Conservation (phyloP, 2,797 vertebrate genomes). For the Sebastes steindachneri region DNA sequence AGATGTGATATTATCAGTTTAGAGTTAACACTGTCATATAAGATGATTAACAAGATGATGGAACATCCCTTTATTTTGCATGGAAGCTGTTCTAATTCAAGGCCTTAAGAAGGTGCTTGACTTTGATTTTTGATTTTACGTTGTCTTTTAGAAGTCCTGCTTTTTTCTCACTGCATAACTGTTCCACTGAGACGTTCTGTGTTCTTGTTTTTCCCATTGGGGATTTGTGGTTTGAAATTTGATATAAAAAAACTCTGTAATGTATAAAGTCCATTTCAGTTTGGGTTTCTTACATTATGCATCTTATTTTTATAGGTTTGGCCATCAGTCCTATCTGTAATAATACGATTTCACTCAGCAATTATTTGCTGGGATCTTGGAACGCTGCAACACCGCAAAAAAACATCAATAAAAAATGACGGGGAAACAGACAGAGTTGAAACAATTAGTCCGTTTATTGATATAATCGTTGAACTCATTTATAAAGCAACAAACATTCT, state of each 20-base stretch:
- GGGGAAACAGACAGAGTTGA: background rate
- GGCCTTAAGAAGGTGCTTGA: background rate
- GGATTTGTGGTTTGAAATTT: background rate
- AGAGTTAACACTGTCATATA: background rate
- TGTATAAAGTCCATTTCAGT: background rate
- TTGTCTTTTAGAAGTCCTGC: background rate
- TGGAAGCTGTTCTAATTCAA: background rate
- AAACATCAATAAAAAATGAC: background rate
- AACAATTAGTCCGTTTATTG: background rate
- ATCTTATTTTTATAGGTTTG: background rate
- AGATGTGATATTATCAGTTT: background rate
- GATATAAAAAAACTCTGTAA: background rate
- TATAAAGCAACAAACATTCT: background rate
- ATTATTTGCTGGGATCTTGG: background rate
- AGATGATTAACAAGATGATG: background rate
- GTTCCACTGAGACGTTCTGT: background rate
- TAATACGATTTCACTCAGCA: too few species aligned
- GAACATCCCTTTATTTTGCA: background rate
- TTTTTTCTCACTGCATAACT: background rate
- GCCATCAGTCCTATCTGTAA: background rate
- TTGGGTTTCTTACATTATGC: background rate
- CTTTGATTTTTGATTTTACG: background rate
- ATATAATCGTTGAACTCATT: background rate
- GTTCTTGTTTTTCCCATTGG: background rate
- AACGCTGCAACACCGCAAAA: background rate